Evolutionary conservation across 2,113 vertebrate genomes (phyloP).

Genomic region (Uria lomvia): DNA sequence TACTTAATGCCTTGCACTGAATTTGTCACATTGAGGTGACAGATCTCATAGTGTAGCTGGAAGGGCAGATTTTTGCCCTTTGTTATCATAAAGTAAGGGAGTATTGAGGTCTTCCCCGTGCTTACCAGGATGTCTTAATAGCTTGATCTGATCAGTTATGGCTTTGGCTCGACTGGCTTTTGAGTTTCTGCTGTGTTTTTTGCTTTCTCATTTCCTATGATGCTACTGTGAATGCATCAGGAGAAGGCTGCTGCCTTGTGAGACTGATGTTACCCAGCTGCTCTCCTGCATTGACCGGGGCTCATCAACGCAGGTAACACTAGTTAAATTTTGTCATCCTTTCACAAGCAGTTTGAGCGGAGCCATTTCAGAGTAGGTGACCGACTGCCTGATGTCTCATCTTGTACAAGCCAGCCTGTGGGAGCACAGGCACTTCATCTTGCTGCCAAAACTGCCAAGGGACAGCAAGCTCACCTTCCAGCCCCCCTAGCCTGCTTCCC

Average conservation of each 20-base stretch:
- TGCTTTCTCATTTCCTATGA: background rate
- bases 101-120: background rate
- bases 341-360: background rate
- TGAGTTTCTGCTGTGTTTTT: background rate
- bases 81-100: background rate
- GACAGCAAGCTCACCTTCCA: background rate
- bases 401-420: background rate
- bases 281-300: background rate
- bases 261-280: background rate
- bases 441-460: background rate
- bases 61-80: background rate
- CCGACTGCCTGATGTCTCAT: background rate
- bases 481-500: background rate
- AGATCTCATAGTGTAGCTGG: background rate
- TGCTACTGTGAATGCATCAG: background rate
- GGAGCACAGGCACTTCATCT: background rate
- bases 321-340: background rate
- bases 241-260: background rate
- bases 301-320: background rate
- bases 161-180: background rate
- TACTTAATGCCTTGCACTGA: background rate
- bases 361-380: background rate
- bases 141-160: background rate
- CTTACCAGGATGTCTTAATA: background rate
- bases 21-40: background rate